These are phyloP conservation scores for Crocodylus rhombifer DNA, from an alignment of 2,797 vertebrate species.

Conservation along the genomic window DNA sequence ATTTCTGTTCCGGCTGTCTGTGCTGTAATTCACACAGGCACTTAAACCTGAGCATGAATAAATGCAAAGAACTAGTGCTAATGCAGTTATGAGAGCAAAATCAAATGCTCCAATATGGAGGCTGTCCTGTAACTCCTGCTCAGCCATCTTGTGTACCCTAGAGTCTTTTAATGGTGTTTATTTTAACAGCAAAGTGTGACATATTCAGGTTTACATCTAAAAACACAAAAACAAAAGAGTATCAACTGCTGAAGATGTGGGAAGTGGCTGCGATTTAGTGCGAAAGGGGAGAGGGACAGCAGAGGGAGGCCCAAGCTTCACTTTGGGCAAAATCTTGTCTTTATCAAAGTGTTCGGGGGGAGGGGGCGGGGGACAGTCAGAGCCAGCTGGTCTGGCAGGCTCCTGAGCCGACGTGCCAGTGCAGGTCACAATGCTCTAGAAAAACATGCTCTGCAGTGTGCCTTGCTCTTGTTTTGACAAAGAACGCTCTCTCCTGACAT, in stretches of 20 bases:
- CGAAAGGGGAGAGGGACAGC: accelerated
- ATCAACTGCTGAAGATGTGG: accelerated
- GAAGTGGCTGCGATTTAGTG: not conserved
- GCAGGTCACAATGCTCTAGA: not conserved
- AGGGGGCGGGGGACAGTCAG: not conserved
- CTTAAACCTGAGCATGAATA: constrained; percentile 73
- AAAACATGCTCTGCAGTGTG: not conserved
- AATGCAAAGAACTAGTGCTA: constrained; percentile 64
- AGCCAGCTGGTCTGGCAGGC: no score
- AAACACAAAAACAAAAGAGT: not conserved
- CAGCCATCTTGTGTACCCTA: constrained; percentile 34
- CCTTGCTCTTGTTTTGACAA: not conserved
- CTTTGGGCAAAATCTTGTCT: accelerated
- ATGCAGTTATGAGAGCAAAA: constrained; percentile 56
- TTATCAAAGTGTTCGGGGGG: accelerated
- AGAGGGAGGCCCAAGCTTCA: not conserved
- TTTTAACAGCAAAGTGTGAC: accelerated
- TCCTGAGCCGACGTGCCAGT: not conserved
- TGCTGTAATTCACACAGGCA: constrained; percentile 78
- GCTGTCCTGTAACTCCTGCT: not conserved
- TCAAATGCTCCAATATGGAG: constrained; percentile 35
- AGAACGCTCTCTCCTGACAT: not conserved
- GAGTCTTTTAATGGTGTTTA: not conserved
- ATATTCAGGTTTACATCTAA: not conserved
- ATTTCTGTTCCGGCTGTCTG: constrained; percentile 75